Evolutionary conservation across 2,113 vertebrate species (phyloP).

Genomic region (Chrysochloris asiatica): DNA sequence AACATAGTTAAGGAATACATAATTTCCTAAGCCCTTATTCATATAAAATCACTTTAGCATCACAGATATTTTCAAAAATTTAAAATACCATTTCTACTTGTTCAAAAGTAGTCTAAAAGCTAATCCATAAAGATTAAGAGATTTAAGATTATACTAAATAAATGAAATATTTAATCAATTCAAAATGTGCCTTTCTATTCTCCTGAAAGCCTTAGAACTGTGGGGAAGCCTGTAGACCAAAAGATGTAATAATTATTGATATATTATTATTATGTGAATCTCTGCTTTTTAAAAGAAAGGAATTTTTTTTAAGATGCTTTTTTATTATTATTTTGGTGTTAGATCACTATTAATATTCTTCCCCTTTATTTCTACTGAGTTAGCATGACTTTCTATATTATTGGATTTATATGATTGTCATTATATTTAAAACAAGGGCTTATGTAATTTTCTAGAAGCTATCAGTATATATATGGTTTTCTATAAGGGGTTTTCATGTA

Average conservation of each 20-base stretch:
- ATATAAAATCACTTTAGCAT: constrained; percentile 41
- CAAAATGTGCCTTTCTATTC: not conserved
- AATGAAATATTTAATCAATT: not conserved
- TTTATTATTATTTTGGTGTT: no score
- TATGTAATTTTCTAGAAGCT: not conserved
- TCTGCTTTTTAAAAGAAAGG: not conserved
- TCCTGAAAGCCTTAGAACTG: not conserved
- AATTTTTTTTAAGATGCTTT: no score
- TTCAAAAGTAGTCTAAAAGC: constrained; percentile 22
- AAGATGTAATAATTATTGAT: not conserved
- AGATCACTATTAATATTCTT: not conserved
- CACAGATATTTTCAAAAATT: constrained; percentile 42
- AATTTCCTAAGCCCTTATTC: constrained; percentile 45
- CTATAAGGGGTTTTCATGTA: not conserved
- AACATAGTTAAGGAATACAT: constrained; percentile 76
- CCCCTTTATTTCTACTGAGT: not conserved
- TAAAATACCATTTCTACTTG: constrained; percentile 33
- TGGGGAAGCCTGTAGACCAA: not conserved
- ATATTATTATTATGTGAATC: not conserved
- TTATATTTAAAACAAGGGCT: not conserved
- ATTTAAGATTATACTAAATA: not conserved
- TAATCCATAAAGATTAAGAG: constrained; percentile 27
- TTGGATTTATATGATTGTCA: not conserved
- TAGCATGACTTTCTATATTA: not conserved
- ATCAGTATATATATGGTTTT: not conserved